Evolutionary conservation across 2,888 invertebrate genomes (phyloP).

Genomic region (Drosophila tanythrix): DNA sequence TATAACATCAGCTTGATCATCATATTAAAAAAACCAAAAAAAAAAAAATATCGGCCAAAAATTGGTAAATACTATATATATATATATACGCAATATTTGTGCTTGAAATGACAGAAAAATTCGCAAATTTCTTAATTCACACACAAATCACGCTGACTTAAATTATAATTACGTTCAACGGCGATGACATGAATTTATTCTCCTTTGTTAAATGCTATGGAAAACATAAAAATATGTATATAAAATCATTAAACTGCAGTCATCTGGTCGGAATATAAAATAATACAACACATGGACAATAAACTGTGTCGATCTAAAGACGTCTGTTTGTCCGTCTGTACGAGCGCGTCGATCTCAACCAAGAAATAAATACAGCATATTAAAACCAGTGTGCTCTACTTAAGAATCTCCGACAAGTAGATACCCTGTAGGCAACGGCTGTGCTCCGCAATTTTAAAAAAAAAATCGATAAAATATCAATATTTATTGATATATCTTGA

Average conservation of each 20-base stretch:
- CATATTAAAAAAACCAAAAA: neutral
- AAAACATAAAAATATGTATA: neutral
- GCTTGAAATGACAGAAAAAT: neutral
- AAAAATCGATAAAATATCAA: neutral
- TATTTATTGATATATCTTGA: neutral
- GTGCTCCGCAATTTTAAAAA: too few relatives aligned
- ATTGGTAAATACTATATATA: neutral
- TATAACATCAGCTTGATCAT: neutral
- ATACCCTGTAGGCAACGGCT: neutral
- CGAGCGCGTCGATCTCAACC: neutral
- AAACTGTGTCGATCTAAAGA: neutral
- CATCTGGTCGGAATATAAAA: conserved; percentile 9
- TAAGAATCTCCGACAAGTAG: neutral
- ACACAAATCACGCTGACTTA: neutral
- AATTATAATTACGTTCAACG: neutral
- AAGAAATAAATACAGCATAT: neutral
- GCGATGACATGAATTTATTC: conserved; percentile 5
- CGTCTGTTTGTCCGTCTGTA: neutral
- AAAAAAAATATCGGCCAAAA: neutral
- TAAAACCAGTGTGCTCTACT: neutral
- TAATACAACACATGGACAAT: conserved; percentile 10
- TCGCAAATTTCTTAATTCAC: neutral
- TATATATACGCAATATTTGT: neutral
- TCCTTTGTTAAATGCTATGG: neutral
- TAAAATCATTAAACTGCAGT: conserved; percentile 10